Conservation (phyloP, 2,797 vertebrate species). For the Pygocentrus nattereri region DNA sequence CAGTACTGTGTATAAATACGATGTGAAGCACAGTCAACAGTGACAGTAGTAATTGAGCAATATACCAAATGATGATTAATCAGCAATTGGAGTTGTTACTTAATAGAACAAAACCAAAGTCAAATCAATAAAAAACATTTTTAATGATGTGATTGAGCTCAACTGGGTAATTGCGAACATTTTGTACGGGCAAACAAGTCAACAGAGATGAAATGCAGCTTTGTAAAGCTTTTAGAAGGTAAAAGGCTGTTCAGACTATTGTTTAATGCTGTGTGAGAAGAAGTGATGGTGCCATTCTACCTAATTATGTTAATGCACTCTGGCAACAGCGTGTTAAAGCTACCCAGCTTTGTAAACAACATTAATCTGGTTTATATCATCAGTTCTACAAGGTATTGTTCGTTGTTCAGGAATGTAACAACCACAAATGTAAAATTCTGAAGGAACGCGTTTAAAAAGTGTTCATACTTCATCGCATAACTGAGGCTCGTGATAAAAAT, state of each 20-base stretch:
- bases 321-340: not conserved
- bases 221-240: not conserved
- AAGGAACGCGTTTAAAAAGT: slow-evolving; percentile 11
- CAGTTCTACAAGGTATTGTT: slow-evolving; percentile 33
- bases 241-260: slow-evolving; percentile 5
- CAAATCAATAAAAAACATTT: too few relatives aligned
- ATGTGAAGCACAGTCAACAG: too few relatives aligned
- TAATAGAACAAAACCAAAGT: too few relatives aligned
- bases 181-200: not conserved
- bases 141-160: too few relatives aligned
- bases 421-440: slow-evolving; percentile 15
- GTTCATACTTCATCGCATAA: not conserved
- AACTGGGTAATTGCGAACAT: too few relatives aligned
- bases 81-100: too few relatives aligned
- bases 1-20: too few relatives aligned
- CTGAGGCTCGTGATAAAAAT: not conserved
- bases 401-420: slow-evolving; percentile 38
- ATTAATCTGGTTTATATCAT: slow-evolving; percentile 21
- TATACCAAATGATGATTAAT: too few relatives aligned
- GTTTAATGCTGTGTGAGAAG: slow-evolving; percentile 15
- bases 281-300: not conserved
- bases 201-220: not conserved
- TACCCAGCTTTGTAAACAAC: slow-evolving; percentile 4
- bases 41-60: too few relatives aligned
- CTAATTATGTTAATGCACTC: slow-evolving; percentile 17